These are phyloP conservation scores for Agrenia bidenticulata DNA, from an alignment of 2,888 invertebrate species.

Conservation along the genomic window DNA sequence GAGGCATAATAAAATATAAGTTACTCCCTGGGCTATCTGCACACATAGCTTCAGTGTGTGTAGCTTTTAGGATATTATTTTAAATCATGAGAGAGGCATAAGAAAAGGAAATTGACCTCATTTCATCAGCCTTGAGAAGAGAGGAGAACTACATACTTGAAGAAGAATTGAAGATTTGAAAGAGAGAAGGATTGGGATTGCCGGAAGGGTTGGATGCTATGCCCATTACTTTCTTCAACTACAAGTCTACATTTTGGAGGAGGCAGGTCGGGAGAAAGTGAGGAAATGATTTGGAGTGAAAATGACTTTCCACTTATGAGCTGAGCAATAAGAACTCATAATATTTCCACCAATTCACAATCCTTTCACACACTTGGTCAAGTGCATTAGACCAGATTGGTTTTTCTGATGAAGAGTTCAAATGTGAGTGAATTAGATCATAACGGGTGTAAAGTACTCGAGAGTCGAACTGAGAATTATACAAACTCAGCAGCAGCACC, in stretches of 20 bases:
- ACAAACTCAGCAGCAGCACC: too few relatives aligned
- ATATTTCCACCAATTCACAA: too few relatives aligned
- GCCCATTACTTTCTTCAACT: neutral
- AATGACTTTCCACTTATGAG: conserved; percentile 10
- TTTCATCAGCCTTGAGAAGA: too few relatives aligned
- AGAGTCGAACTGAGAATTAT: too few relatives aligned
- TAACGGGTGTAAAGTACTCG: too few relatives aligned
- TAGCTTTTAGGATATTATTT: neutral
- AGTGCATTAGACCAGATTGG: neutral
- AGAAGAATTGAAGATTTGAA: neutral
- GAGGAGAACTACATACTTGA: neutral
- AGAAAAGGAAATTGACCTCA: too few relatives aligned
- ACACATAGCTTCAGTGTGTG: too few relatives aligned
- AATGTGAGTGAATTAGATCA: too few relatives aligned
- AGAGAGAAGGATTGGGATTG: neutral
- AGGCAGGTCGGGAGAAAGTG: too few relatives aligned
- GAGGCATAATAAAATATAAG: conserved; percentile 8
- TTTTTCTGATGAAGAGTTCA: too few relatives aligned
- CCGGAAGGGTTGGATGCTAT: neutral
- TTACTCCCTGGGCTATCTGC: too few relatives aligned
- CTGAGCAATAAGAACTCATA: neutral
- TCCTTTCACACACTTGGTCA: neutral
- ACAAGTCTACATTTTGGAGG: neutral
- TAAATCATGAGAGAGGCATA: neutral
- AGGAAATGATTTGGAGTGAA: neutral